These are phyloP conservation scores for Sebastolobus altivelis DNA, from an alignment of 2,797 vertebrate genomes.

Conservation along the genomic window DNA sequence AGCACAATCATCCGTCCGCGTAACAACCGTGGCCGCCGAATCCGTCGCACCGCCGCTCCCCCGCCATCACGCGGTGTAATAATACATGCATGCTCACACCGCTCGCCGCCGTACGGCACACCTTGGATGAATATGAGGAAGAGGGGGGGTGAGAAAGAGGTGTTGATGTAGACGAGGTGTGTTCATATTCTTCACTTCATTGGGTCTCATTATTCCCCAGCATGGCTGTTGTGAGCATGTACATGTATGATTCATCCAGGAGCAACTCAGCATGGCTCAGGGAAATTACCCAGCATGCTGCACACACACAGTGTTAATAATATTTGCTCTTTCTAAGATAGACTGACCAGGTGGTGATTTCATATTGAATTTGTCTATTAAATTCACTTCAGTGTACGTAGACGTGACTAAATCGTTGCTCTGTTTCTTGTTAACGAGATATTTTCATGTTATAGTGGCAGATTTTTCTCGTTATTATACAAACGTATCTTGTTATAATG, in stretches of 20 bases:
- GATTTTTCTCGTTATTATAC: not conserved
- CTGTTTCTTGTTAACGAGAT: conserved; percentile 8
- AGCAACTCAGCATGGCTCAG: conserved; percentile 54
- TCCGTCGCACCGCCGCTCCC: conserved; percentile 31
- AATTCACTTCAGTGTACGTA: not conserved
- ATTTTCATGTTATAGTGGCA: conserved; percentile 4
- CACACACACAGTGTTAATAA: conserved; percentile 41
- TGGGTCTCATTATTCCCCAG: conserved; percentile 68
- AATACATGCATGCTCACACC: conserved; percentile 73
- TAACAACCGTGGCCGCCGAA: conserved; percentile 49
- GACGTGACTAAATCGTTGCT: conserved; percentile 11
- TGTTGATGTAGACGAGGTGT: conserved; percentile 55
- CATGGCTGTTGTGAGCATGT: conserved; percentile 64
- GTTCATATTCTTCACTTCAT: conserved; percentile 75
- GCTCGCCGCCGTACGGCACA: conserved; percentile 42
- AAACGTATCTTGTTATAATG: not conserved
- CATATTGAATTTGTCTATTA: conserved; percentile 22
- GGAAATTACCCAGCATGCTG: conserved; percentile 56
- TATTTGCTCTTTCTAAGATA: conserved; percentile 39
- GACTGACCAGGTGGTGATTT: conserved; percentile 43
- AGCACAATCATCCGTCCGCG: conserved; percentile 46
- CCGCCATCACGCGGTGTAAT: conserved; percentile 39
- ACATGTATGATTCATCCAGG: conserved; percentile 70
- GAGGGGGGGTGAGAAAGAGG: conserved; percentile 36
- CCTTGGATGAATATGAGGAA: conserved; percentile 49